Conservation (phyloP, 2,888 invertebrate genomes). For the Tetrapedia diversipes region DNA sequence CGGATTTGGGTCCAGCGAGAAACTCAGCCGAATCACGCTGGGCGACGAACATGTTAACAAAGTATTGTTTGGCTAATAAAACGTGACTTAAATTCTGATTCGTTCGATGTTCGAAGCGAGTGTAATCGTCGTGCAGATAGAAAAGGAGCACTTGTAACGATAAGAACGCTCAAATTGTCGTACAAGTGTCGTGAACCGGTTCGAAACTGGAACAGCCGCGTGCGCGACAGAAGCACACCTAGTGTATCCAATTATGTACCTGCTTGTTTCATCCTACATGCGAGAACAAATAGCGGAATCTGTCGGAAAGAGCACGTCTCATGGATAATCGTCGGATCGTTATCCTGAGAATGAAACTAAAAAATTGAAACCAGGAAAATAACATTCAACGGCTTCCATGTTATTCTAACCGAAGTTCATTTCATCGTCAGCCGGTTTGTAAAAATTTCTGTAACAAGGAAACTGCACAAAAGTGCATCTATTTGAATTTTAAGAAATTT, state of each 20-base stretch:
- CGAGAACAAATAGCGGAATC: slow-evolving; percentile 19
- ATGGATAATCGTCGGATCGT: slow-evolving; percentile 13
- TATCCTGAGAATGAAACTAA: background rate
- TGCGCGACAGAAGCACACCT: slow-evolving; percentile 41
- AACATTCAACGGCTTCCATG: too few relatives aligned
- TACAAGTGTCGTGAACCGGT: slow-evolving; percentile 9
- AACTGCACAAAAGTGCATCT: too few relatives aligned
- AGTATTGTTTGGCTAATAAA: background rate
- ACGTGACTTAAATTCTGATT: background rate
- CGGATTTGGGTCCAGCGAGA: too few relatives aligned
- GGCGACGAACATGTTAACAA: too few relatives aligned
- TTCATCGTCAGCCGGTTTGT: too few relatives aligned
- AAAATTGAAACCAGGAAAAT: too few relatives aligned
- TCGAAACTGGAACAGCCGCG: slow-evolving; percentile 38
- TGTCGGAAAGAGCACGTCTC: slow-evolving; percentile 18
- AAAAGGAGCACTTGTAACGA: background rate
- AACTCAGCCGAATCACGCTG: too few relatives aligned
- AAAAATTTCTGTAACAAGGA: too few relatives aligned
- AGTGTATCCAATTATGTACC: slow-evolving; percentile 54
- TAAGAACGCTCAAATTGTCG: slow-evolving; percentile 21
- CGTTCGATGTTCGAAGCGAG: background rate
- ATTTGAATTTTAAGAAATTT: too few relatives aligned
- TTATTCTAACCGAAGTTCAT: too few relatives aligned
- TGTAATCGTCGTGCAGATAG: background rate
- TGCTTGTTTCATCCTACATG: slow-evolving; percentile 4